phyloP scores from a whole-genome alignment of 2,797 vertebrate species.

The Spheniscus humboldti region DNA sequence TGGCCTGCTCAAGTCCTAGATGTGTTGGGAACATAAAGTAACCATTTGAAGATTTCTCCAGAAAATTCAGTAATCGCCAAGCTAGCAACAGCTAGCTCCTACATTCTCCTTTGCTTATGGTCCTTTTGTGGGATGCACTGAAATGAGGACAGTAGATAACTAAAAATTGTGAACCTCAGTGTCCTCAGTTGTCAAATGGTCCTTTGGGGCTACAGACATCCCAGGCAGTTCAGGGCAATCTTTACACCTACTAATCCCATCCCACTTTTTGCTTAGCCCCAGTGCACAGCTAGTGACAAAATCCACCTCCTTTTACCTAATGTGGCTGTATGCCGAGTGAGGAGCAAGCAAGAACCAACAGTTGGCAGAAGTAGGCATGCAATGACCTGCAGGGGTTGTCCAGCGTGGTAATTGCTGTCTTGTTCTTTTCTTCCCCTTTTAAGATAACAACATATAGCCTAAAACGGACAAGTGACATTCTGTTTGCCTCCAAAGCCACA shows the following conservation, averaged over 20 bases:
- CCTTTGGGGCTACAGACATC: not conserved
- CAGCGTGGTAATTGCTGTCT: not conserved
- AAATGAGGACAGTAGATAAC: not conserved
- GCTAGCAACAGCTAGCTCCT: not conserved
- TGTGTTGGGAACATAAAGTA: not conserved
- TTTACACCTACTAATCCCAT: not conserved
- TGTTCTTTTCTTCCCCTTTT: not conserved
- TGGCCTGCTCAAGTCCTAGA: not conserved
- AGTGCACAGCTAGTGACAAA: not conserved
- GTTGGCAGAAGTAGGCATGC: not conserved
- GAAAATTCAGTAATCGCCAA: not conserved
- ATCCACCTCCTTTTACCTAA: not conserved
- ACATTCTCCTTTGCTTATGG: not conserved
- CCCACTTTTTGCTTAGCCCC: not conserved
- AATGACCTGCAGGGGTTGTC: not conserved
- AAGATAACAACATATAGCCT: not conserved
- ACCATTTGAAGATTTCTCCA: not conserved
- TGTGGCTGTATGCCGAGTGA: fast-evolving
- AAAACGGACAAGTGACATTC: not conserved
- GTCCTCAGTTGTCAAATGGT: not conserved
- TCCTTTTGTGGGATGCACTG: not conserved
- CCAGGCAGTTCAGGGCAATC: not conserved
- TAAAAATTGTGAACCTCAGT: not conserved
- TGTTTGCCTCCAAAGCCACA: not conserved
- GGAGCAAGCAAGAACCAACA: not conserved